These are phyloP conservation scores for Heliornis fulica DNA, from an alignment of 2,113 vertebrate genomes.

Conservation along the genomic window DNA sequence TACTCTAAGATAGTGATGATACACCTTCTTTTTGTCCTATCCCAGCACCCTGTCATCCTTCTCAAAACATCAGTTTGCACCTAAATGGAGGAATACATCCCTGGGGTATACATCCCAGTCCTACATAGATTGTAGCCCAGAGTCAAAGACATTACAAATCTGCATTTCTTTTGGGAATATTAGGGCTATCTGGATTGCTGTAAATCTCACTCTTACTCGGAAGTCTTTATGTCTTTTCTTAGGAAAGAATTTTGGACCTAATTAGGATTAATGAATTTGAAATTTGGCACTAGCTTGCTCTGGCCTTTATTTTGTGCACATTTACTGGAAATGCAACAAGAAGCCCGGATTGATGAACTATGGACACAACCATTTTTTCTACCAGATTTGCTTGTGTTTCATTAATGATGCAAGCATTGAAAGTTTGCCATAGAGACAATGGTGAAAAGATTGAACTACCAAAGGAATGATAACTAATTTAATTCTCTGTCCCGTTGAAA, in stretches of 20 bases:
- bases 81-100: background rate
- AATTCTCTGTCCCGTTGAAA: slow-evolving; percentile 19
- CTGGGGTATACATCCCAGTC: background rate
- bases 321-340: background rate
- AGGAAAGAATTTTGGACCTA: background rate
- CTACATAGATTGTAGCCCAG: background rate
- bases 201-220: background rate
- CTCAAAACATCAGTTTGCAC: background rate
- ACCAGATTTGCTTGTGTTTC: background rate
- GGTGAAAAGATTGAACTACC: slow-evolving; percentile 23
- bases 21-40: fast-evolving
- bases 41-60: background rate
- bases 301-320: background rate
- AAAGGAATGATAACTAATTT: background rate
- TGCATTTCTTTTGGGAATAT: background rate
- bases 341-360: background rate
- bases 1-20: background rate
- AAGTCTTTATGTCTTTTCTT: background rate
- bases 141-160: background rate
- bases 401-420: background rate
- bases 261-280: background rate
- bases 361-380: background rate
- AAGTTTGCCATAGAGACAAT: background rate
- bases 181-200: background rate
- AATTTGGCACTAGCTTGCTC: background rate